phyloP scores from a whole-genome alignment of 2,888 invertebrate genomes.

The Didymodactylos carnosus region DNA sequence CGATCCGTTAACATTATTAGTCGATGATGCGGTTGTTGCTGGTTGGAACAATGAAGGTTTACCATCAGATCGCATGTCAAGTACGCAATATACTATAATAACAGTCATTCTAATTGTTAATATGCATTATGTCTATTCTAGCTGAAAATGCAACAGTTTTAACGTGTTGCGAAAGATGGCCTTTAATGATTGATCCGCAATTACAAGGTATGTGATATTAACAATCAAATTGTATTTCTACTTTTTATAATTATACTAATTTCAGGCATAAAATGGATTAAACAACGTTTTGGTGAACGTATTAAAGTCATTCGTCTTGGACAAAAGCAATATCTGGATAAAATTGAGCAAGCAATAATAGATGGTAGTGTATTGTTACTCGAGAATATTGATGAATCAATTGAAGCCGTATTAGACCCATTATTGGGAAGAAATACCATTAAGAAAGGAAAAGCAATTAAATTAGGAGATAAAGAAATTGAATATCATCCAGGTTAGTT shows the following conservation, averaged over 20 bases:
- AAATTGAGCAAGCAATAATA: conserved; percentile 58
- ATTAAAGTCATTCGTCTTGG: conserved; percentile 68
- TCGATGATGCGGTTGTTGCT: conserved; percentile 80
- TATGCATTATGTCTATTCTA: too few relatives aligned
- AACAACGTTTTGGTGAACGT: conserved; percentile 63
- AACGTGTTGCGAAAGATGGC: conserved; percentile 17
- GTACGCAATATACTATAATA: conserved; percentile 16
- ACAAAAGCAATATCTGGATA: conserved; percentile 70
- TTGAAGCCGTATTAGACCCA: conserved; percentile 17
- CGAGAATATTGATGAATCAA: conserved; percentile 71
- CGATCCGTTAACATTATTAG: conserved; percentile 37
- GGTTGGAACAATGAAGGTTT: conserved; percentile 88
- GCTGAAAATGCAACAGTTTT: too few relatives aligned
- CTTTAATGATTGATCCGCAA: conserved; percentile 18
- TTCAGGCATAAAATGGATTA: conserved; percentile 69
- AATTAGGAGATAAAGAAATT: conserved; percentile 17
- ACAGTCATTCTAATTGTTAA: too few relatives aligned
- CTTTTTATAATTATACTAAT: too few relatives aligned
- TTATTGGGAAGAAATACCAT: conserved; percentile 16
- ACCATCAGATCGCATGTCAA: conserved; percentile 46
- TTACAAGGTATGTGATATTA: conserved; percentile 16
- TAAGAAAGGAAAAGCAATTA: conserved; percentile 16
- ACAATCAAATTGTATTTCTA: too few relatives aligned
- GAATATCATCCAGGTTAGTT: conserved; percentile 16
- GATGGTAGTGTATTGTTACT: conserved; percentile 65